Conservation (phyloP, 2,113 vertebrate species). For the Hypanus sabinus region DNA sequence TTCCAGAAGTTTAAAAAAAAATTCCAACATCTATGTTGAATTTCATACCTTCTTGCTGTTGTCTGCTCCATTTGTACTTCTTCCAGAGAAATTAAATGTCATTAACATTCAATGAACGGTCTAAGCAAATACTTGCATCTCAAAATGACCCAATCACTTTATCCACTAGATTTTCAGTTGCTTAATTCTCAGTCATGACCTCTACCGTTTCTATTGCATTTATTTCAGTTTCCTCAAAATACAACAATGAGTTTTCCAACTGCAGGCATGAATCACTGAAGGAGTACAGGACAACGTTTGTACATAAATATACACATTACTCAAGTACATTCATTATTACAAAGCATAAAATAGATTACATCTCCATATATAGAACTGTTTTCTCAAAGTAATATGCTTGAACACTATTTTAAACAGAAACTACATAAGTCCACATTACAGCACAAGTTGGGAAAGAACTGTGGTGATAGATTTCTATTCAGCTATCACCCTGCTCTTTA, state of each 20-base stretch:
- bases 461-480: not conserved
- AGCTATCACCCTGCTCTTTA: not conserved
- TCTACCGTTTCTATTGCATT: not conserved
- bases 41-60: too few species aligned
- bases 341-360: not conserved
- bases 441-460: not conserved
- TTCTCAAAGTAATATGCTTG: too few species aligned
- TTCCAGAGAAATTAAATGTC: too few species aligned
- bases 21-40: too few species aligned
- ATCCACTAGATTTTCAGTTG: too few species aligned
- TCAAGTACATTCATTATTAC: not conserved
- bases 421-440: not conserved
- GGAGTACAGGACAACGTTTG: not conserved
- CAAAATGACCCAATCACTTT: too few species aligned
- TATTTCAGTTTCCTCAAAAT: not conserved
- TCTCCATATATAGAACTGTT: not conserved
- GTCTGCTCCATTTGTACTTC: too few species aligned
- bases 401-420: too few species aligned
- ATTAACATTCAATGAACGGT: too few species aligned
- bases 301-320: not conserved
- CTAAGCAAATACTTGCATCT: too few species aligned
- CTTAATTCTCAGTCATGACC: not conserved
- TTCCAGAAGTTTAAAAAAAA: too few species aligned
- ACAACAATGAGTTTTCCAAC: not conserved
- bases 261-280: not conserved